These are phyloP conservation scores for Garra rufa DNA, from an alignment of 2,113 vertebrate species.

Conservation along the genomic window DNA sequence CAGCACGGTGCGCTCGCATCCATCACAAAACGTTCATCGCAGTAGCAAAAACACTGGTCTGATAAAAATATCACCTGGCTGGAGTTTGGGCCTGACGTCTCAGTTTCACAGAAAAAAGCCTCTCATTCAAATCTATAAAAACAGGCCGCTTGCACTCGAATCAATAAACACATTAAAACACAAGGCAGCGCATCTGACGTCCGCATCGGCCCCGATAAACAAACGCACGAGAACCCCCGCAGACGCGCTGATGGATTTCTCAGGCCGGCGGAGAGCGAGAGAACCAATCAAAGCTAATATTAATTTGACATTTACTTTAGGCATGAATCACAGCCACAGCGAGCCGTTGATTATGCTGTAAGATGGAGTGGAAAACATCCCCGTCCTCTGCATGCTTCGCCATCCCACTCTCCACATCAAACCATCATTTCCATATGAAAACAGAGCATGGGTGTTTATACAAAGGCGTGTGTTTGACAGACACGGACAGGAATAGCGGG, in stretches of 20 bases:
- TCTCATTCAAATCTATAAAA: conserved; percentile 5
- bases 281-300: conserved; percentile 19
- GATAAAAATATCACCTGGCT: not conserved
- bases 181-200: not conserved
- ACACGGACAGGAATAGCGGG: not conserved
- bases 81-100: not conserved
- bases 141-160: not conserved
- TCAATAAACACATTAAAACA: conserved; percentile 35
- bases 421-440: not conserved
- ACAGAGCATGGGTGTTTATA: not conserved
- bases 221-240: not conserved
- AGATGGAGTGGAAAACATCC: conserved; percentile 32
- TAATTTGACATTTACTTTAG: conserved; percentile 37
- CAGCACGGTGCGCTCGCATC: not conserved
- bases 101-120: not conserved
- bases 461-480: not conserved
- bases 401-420: conserved; percentile 17
- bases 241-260: not conserved
- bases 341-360: conserved; percentile 13
- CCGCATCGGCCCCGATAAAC: not conserved
- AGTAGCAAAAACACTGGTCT: not conserved
- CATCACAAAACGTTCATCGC: not conserved
- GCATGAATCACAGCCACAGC: conserved; percentile 27
- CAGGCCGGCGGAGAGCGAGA: not conserved
- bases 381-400: not conserved